Base-by-base conservation (phyloP, 2,113 vertebrate species). In the Zeus faber region DNA sequence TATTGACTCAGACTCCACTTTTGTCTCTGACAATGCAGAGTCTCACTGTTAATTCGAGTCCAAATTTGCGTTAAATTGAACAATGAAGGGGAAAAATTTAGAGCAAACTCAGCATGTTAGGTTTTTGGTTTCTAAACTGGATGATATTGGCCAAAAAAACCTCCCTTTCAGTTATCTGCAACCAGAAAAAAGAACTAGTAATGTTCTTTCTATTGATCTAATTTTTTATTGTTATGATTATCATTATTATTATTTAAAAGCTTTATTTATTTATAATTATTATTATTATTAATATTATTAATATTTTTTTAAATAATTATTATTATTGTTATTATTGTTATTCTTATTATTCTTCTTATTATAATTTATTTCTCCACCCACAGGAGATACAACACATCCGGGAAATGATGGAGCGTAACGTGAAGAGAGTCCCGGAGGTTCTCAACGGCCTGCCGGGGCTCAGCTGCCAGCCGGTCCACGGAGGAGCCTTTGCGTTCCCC, bases 401-500 rank as follows among this genome's bases (percentile, higher is more conserved):
- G 47, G 50, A 25, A 5, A 49, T 23, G 2, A 1, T 87, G 22
- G n/a, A 3, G 25, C 23, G 58, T 4, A 88, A 89, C 13, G 48
- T 46, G 6, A 78, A 46, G 37, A 63, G 35, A 40, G 64, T 16
- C 0, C 1, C 3, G 2, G 62, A 81, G 33, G 76, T 83, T 26
- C 1, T 88, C 0, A 70, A 74, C 43, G 46, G 49, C 9, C 49
- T 89, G 35, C 81, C 76, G 0, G 84, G 81, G 17, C 29, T 89
- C 31, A 65, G 51, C 60, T 86, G 80, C 57, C 81, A 87, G 51
- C 74, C 82, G 1, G 16, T 84, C 21, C 47, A 58, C 22, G 89
- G 86, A 22, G 88, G 88, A 18, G 35, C 47, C 0, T 88, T 76
- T 57, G 58, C 51, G 0, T 90, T 88, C 35, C 79, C 82, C 4